Evolutionary conservation across 2,113 vertebrate species (phyloP), one percentile per base, ranked within the genome.

Genomic region (Cathartes aura): DNA sequence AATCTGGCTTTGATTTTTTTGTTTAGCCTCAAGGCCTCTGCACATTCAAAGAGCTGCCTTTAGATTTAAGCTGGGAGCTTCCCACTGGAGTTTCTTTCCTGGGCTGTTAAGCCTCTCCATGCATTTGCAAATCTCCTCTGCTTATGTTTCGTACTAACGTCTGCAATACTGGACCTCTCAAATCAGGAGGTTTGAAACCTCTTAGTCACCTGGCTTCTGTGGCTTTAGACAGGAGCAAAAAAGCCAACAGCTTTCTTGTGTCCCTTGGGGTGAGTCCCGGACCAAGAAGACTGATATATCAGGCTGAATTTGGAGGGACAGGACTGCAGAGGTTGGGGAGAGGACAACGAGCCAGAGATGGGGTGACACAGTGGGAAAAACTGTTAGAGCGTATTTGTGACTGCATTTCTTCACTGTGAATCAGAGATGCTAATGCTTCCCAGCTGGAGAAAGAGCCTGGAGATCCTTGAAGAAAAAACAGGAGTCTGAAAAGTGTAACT

Each of bases 1-100:
- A 66, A 90, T 45, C 56, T 93, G 84, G 42, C 87, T 96, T 93
- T 94, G 81, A 91, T 90, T 82, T 84, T 85, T 89, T 67, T 84
- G 40, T 94, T 97, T 89, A 89, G 89, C 95, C 43, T 26, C 70
- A 22, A 87, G 93, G 50, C 62, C 62, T 87, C 73, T 76, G 43
- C 89, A 80, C 40, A 27, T 95, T 96, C 86, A 91, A 95, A 97
- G 83, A 83, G 81, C 83, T 93, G 96, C 42, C 91, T 93, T 89
- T 82, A 87, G 87, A 87, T 93, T 96, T 89, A 94, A 94, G 81
- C 89, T 75, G 81, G n/a, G 78, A 82, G 60, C 70, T 96, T 96
- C 91, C 87, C 87, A 58, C 84, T 91, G 91, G 95, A 95, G 78
- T 95, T 94, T 72, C 91, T 79, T 96, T 92, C 74, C 91, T 23